Evolutionary conservation across 1,140 invertebrate species (phyloP).

Genomic region (Drosophila oshimai): DNA sequence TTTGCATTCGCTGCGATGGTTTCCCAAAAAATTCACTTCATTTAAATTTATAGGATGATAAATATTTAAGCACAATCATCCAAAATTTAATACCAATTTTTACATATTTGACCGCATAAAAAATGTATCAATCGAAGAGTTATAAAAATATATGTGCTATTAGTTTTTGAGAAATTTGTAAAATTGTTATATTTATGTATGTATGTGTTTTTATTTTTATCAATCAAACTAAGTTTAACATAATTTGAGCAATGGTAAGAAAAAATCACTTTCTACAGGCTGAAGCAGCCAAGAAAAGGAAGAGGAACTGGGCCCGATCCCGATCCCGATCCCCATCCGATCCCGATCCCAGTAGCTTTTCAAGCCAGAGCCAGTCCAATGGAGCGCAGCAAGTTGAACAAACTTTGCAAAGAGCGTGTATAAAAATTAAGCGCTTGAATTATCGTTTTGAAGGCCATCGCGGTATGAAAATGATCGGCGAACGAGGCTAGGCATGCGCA

Average conservation of each 20-base stretch:
- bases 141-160: no score
- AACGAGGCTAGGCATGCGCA: slow-evolving; percentile 76
- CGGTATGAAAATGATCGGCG: slow-evolving; percentile 65
- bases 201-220: no score
- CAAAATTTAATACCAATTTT: no score
- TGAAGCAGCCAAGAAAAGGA: background rate
- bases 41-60: no score
- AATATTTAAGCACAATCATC: no score
- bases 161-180: no score
- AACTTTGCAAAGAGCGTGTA: slow-evolving; percentile 76
- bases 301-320: background rate
- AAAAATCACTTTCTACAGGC: background rate
- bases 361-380: background rate
- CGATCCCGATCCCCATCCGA: background rate
- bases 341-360: background rate
- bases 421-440: slow-evolving; percentile 78
- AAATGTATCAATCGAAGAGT: no score
- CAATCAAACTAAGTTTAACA: no score
- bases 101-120: no score
- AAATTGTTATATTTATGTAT: no score
- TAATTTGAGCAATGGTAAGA: no score
- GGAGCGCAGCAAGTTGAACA: slow-evolving; percentile 65
- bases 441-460: slow-evolving; percentile 81
- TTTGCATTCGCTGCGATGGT: background rate
- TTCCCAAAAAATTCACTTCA: no score